Conservation (phyloP, 2,113 vertebrate genomes). For the Mobula hypostoma region DNA sequence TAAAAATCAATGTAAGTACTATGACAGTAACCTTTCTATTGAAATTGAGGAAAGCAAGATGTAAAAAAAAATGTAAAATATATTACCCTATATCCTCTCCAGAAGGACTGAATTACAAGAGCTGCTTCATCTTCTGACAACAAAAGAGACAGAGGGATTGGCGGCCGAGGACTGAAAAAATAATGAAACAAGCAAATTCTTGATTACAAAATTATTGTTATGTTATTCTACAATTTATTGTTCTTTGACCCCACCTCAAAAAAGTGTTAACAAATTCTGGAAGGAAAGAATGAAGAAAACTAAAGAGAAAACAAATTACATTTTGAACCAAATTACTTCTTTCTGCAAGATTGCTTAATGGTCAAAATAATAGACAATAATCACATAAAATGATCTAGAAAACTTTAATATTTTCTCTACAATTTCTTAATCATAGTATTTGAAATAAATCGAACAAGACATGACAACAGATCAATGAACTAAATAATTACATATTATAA, state of each 20-base stretch:
- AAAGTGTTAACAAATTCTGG: not conserved
- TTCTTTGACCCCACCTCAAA: not conserved
- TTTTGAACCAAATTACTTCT: not conserved
- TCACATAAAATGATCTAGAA: not conserved
- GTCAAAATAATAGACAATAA: not conserved
- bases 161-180: slow-evolving; percentile 67
- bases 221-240: not conserved
- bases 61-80: not conserved
- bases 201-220: not conserved
- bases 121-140: slow-evolving; percentile 70
- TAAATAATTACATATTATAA: not conserved
- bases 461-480: not conserved
- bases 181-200: not conserved
- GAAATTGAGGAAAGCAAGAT: not conserved
- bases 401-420: not conserved
- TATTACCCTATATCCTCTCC: slow-evolving; percentile 82
- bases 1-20: not conserved
- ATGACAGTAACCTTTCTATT: not conserved
- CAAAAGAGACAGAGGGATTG: slow-evolving; percentile 65
- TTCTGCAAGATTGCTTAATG: not conserved
- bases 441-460: not conserved
- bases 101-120: slow-evolving; percentile 75
- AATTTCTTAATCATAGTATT: not conserved
- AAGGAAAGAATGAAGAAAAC: not conserved
- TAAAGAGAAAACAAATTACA: not conserved